A percentile compares a stretch with the other conserved stretches of the same genome.
Evolutionary conservation across 2,888 invertebrate genomes (phyloP).

Genomic region (Salpingus planirostris): DNA sequence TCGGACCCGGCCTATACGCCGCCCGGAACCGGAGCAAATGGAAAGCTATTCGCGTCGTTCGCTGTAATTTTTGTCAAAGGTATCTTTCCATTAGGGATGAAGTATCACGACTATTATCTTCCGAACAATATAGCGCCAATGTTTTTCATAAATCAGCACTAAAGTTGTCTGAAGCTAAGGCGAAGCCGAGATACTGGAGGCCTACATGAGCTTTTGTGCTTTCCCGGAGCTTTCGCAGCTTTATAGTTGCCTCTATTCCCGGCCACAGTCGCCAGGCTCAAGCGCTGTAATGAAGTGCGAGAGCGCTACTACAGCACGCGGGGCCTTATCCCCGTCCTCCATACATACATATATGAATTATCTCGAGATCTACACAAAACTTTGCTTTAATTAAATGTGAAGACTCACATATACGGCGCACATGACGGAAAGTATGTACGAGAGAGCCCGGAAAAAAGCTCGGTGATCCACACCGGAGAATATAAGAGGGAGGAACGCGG

Average conservation of each 20-base stretch:
- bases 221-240: constrained; percentile 32
- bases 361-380: constrained; percentile 10
- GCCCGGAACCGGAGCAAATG: too few relatives aligned
- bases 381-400: constrained; percentile 16
- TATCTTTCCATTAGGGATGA: constrained; percentile 16
- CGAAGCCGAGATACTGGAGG: constrained; percentile 27
- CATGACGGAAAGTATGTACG: too few relatives aligned
- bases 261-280: constrained; percentile 29
- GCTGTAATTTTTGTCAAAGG: constrained; percentile 9
- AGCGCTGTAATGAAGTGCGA: constrained; percentile 29
- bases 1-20: too few relatives aligned
- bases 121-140: constrained; percentile 21
- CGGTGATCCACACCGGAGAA: too few relatives aligned
- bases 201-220: constrained; percentile 33
- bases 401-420: constrained; percentile 2
- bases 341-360: constrained; percentile 17
- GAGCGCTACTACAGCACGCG: constrained; percentile 14
- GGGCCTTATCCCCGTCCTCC: constrained; percentile 20
- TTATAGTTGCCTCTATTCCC: constrained; percentile 29
- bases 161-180: constrained; percentile 31
- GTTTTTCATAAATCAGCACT: constrained; percentile 35
- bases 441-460: too few relatives aligned
- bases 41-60: not conserved
- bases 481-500: constrained; percentile 2
- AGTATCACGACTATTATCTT: constrained; percentile 19